A percentile compares a stretch with the other conserved stretches of the same genome.
These are phyloP conservation scores for Lophius americanus DNA, from an alignment of 2,797 vertebrate species.

Conservation along the genomic window DNA sequence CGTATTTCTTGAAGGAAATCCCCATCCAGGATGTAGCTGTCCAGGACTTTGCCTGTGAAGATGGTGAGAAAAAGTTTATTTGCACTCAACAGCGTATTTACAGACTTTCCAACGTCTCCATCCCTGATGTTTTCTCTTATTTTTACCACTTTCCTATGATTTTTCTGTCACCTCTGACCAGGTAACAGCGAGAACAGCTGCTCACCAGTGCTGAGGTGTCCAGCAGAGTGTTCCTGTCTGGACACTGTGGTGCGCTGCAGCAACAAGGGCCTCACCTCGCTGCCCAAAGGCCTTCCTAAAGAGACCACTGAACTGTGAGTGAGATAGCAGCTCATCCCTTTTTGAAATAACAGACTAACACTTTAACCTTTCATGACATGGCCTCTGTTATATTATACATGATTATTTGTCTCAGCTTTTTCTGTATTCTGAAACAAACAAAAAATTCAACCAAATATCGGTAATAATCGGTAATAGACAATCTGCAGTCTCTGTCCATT, in stretches of 20 bases:
- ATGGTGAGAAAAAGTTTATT: constrained; percentile 82
- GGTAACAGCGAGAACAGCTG: constrained; percentile 97
- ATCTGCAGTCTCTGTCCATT: no score
- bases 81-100: background rate
- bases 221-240: constrained; percentile 93
- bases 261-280: constrained; percentile 91
- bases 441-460: no score
- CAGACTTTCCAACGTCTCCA: background rate
- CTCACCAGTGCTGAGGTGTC: constrained; percentile 91
- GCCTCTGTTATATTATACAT: no score
- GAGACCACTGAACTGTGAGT: constrained; percentile 98
- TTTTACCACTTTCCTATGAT: background rate
- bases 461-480: no score
- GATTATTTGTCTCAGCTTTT: no score
- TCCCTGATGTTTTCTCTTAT: no score
- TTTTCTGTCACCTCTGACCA: constrained; percentile 43
- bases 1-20: constrained; percentile 98
- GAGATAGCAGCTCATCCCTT: background rate
- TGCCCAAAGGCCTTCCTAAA: constrained; percentile 94
- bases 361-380: no score
- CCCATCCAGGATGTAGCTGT: constrained; percentile 97
- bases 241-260: constrained; percentile 98
- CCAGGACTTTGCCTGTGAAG: constrained; percentile 97
- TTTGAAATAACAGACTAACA: background rate
- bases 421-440: no score